Evolutionary conservation across 2,113 vertebrate species (phyloP).

Genomic region (Rhodinocichla rosea): DNA sequence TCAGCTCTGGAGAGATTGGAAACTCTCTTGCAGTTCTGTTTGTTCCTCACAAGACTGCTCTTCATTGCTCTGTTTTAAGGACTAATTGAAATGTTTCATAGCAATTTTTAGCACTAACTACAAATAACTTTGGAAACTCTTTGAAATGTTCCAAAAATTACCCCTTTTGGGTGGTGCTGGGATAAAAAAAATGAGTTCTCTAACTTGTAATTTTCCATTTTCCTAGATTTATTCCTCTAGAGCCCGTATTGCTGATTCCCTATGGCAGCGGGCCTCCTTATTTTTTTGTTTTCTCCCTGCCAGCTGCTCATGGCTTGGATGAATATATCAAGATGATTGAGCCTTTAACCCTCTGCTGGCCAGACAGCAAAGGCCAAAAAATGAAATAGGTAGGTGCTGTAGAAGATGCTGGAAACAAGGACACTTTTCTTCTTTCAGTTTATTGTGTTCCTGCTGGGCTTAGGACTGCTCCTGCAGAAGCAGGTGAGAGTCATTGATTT

Average conservation of each 20-base stretch:
- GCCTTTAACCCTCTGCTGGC: neutral
- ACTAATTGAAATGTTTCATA: neutral
- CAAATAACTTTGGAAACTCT: conserved; percentile 14
- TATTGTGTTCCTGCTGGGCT: neutral
- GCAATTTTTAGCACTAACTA: conserved; percentile 33
- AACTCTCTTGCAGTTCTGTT: neutral
- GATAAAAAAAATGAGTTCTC: neutral
- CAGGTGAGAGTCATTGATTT: neutral
- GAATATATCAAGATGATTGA: neutral
- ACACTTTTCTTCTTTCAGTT: neutral
- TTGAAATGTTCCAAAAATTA: conserved; percentile 20
- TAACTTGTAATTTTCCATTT: neutral
- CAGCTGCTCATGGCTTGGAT: conserved; percentile 10
- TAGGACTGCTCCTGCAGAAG: neutral
- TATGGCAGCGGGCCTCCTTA: neutral
- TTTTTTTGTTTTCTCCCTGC: neutral
- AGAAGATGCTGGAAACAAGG: neutral
- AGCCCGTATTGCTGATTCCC: neutral
- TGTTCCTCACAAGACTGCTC: neutral
- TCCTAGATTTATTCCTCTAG: neutral
- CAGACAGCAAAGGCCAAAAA: neutral
- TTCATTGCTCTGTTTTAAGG: neutral
- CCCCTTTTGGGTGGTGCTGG: neutral
- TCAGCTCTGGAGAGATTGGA: neutral
- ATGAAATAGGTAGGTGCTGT: neutral